A percentile compares a stretch with the other conserved stretches of the same genome.
Evolutionary conservation across 2,888 invertebrate species (phyloP).

Genomic region (Agrotis clavis): DNA sequence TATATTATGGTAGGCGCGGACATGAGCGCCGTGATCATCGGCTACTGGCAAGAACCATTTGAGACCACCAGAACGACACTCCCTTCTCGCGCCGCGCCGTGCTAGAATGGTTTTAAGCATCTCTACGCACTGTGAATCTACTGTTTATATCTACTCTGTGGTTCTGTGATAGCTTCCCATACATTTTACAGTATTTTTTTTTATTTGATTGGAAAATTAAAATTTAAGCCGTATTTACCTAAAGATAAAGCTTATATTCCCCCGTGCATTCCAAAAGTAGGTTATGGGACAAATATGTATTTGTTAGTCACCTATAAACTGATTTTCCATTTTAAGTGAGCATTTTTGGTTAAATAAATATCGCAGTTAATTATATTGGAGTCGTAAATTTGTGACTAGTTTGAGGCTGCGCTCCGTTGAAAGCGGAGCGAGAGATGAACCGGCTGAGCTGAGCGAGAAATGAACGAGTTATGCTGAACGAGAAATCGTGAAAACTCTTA

Average conservation of each 20-base stretch:
- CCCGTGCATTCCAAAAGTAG: slow-evolving; percentile 28
- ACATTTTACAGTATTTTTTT: slow-evolving; percentile 45
- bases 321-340: slow-evolving; percentile 68
- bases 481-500: not conserved
- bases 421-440: slow-evolving; percentile 15
- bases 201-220: not conserved
- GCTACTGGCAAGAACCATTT: too few species aligned
- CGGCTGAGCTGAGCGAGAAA: not conserved
- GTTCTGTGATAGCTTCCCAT: slow-evolving; percentile 42
- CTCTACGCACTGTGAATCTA: not conserved
- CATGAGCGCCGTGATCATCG: too few species aligned
- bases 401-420: slow-evolving; percentile 27
- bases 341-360: slow-evolving; percentile 69
- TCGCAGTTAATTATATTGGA: slow-evolving; percentile 68
- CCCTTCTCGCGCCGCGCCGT: too few species aligned
- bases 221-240: not conserved
- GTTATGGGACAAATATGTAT: slow-evolving; percentile 60
- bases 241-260: slow-evolving; percentile 29
- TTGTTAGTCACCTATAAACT: slow-evolving; percentile 58
- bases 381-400: slow-evolving; percentile 65
- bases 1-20: too few species aligned
- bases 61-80: too few species aligned
- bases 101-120: too few species aligned
- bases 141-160: slow-evolving; percentile 18
- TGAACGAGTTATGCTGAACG: not conserved